A percentile compares a stretch with the other conserved stretches of the same genome.
Evolutionary conservation across 2,797 vertebrate genomes (phyloP).

Genomic region (Oophaga sylvatica): DNA sequence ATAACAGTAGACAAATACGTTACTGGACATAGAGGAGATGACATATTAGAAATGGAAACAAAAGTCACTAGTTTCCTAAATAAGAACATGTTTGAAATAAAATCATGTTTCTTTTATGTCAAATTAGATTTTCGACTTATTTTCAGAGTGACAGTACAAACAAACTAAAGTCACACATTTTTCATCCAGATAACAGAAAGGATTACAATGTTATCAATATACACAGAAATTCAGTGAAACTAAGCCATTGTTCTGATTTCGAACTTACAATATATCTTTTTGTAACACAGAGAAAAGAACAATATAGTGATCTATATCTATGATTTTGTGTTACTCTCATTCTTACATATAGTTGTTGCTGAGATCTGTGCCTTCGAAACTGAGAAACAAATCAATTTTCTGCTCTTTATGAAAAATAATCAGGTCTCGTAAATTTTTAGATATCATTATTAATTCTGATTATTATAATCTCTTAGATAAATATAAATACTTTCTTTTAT

Average conservation of each 20-base stretch:
- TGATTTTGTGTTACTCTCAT: conserved; percentile 52
- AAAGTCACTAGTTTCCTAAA: conserved; percentile 7
- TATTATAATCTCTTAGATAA: too few species aligned
- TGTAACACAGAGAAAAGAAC: conserved; percentile 37
- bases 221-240: conserved; percentile 2
- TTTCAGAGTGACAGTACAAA: not conserved
- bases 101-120: conserved; percentile 25
- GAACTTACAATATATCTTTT: conserved; percentile 39
- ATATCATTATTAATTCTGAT: too few species aligned
- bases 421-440: not conserved
- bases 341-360: conserved; percentile 45
- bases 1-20: not conserved
- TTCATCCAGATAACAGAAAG: conserved; percentile 31
- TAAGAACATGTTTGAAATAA: not conserved
- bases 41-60: not conserved
- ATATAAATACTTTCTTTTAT: too few species aligned
- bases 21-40: not conserved
- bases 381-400: conserved; percentile 45
- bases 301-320: conserved; percentile 51
- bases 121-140: conserved; percentile 30
- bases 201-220: conserved; percentile 8
- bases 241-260: conserved; percentile 7
- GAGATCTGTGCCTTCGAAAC: conserved; percentile 18
- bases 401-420: conserved; percentile 14
- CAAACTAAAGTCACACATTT: conserved; percentile 10